These are phyloP conservation scores for Achroia grisella DNA, from an alignment of 1,140 invertebrate genomes.

Conservation along the genomic window DNA sequence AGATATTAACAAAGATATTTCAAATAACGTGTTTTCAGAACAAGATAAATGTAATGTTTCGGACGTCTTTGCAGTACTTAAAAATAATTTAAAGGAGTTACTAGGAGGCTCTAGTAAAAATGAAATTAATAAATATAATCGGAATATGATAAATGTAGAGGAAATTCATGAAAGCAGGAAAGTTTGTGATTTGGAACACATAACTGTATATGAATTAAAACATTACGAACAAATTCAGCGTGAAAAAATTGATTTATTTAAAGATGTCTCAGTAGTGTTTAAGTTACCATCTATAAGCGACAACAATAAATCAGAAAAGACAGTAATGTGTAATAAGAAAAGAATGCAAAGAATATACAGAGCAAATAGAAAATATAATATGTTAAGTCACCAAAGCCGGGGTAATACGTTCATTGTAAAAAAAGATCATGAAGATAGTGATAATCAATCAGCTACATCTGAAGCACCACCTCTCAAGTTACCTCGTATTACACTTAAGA, in stretches of 20 bases:
- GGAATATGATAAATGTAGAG: slow-evolving; percentile 4
- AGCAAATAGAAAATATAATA: slow-evolving; percentile 30
- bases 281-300: slow-evolving; percentile 51
- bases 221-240: slow-evolving; percentile 21
- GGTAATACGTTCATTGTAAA: slow-evolving; percentile 49
- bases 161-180: slow-evolving; percentile 19
- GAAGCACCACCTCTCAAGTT: slow-evolving; percentile 60
- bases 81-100: slow-evolving; percentile 45
- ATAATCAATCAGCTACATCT: slow-evolving; percentile 32
- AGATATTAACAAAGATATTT: slow-evolving; percentile 28
- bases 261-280: slow-evolving; percentile 13
- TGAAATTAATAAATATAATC: slow-evolving; percentile 1
- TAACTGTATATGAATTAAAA: slow-evolving; percentile 51
- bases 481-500: slow-evolving; percentile 57
- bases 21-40: slow-evolving; percentile 6
- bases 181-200: slow-evolving; percentile 54
- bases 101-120: slow-evolving; percentile 15
- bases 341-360: slow-evolving; percentile 22
- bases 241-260: slow-evolving; percentile 8
- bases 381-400: slow-evolving; percentile 36
- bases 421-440: slow-evolving; percentile 38
- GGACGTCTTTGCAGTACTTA: slow-evolving; percentile 45
- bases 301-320: slow-evolving; percentile 30
- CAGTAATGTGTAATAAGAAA: slow-evolving; percentile 19
- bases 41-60: slow-evolving; percentile 38